Conservation (phyloP, 2,113 vertebrate species). For the Noctilio leporinus region DNA sequence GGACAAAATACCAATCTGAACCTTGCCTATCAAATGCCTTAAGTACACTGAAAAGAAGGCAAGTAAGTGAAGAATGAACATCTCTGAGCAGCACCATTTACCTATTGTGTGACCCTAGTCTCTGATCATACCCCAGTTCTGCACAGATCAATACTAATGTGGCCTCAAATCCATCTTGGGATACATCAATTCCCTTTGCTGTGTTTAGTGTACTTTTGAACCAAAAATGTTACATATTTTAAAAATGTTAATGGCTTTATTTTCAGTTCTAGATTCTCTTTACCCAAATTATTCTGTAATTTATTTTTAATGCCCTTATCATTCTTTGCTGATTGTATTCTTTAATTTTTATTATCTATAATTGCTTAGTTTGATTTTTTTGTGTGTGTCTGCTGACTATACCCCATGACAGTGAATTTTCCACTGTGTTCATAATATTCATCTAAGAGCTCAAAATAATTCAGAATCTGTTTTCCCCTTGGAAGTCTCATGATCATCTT, state of each 20-base stretch:
- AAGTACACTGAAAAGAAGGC: not conserved
- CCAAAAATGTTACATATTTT: not conserved
- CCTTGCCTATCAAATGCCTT: not conserved
- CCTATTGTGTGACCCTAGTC: not conserved
- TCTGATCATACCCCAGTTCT: not conserved
- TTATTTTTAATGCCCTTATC: not conserved
- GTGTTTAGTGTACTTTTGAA: not conserved
- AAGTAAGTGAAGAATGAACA: not conserved
- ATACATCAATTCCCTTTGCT: not conserved
- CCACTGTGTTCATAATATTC: not conserved
- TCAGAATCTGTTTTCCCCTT: not conserved
- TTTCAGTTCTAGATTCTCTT: not conserved
- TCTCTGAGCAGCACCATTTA: no score
- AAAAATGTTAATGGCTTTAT: not conserved
- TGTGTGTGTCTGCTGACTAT: not conserved
- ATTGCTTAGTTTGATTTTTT: not conserved
- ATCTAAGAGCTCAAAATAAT: not conserved
- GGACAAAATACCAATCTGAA: not conserved
- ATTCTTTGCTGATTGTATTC: not conserved
- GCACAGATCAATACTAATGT: not conserved
- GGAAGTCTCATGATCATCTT: not conserved
- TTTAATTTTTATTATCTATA: not conserved
- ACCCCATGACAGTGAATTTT: not conserved
- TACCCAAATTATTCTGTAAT: not conserved
- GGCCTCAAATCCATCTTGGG: not conserved